Percentiles rank a stretch among this genome's conserved stretches.
Conservation (phyloP, 2,113 vertebrate genomes). For the Sylvietta virens region DNA sequence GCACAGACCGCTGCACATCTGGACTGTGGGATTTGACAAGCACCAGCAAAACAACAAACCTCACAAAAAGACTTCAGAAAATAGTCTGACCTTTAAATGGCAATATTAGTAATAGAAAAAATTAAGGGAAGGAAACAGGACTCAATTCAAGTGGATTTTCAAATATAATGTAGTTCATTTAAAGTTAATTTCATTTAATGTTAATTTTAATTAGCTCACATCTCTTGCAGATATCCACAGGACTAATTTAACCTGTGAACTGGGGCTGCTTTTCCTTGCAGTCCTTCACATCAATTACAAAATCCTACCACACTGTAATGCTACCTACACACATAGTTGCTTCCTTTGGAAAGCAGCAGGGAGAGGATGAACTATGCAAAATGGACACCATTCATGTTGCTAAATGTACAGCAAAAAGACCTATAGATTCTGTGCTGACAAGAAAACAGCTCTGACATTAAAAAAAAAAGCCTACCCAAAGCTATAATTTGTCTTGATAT, state of each 20-base stretch:
- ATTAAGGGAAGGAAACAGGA: not conserved
- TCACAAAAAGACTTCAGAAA: not conserved
- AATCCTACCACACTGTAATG: not conserved
- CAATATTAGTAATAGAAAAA: not conserved
- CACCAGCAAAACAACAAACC: not conserved
- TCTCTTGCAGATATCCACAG: not conserved
- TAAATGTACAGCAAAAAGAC: not conserved
- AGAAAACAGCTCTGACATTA: not conserved
- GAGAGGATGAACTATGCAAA: not conserved
- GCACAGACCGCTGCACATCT: fast-evolving
- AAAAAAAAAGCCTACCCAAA: not conserved
- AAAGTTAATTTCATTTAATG: not conserved
- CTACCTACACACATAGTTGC: not conserved
- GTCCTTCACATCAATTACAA: not conserved
- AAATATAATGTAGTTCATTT: not conserved
- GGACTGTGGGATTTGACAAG: not conserved
- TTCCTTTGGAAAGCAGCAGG: not conserved
- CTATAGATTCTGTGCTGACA: not conserved
- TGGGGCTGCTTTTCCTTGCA: not conserved
- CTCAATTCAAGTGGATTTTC: not conserved
- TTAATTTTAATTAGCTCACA: not conserved
- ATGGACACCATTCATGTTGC: fast-evolving
- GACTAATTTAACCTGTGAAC: not conserved
- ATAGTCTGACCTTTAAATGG: not conserved
- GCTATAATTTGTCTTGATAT: not conserved